Evolutionary conservation across 2,888 invertebrate species (phyloP).

Genomic region (Netelia inedita): DNA sequence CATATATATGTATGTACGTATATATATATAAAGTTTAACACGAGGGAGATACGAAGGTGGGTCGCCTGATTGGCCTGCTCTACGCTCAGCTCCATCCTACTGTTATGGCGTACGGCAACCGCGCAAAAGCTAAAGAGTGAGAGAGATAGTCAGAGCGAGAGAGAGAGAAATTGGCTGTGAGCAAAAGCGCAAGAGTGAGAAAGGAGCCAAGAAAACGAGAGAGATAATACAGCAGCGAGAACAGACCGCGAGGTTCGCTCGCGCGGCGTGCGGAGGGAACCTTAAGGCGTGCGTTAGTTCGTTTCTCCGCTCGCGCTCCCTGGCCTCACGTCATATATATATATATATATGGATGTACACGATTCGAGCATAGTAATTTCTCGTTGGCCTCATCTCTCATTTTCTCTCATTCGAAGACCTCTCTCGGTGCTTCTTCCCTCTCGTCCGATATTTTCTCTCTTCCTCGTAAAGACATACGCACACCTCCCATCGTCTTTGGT

Average conservation of each 20-base stretch:
- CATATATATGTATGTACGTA: background rate
- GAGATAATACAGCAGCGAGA: conserved; percentile 64
- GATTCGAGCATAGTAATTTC: conserved; percentile 77
- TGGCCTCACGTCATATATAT: conserved; percentile 65
- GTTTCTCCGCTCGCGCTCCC: conserved; percentile 45
- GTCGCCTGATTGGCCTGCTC: conserved; percentile 83
- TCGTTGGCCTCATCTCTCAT: conserved; percentile 75
- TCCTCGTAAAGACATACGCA: conserved; percentile 7
- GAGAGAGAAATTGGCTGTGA: conserved; percentile 37
- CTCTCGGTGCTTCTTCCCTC: conserved; percentile 21
- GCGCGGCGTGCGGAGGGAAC: conserved; percentile 48
- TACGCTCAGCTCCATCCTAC: conserved; percentile 80
- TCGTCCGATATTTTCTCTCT: conserved; percentile 38
- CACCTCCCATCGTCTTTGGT: conserved; percentile 11
- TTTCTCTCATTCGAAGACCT: background rate
- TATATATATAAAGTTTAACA: background rate
- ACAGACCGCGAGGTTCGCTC: conserved; percentile 48
- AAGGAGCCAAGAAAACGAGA: conserved; percentile 38
- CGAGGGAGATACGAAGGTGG: conserved; percentile 73
- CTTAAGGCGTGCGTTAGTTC: conserved; percentile 57
- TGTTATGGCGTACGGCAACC: conserved; percentile 75
- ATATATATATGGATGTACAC: conserved; percentile 38
- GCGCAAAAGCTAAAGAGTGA: conserved; percentile 64
- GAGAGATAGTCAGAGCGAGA: conserved; percentile 35
- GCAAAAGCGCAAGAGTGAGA: conserved; percentile 39